These are phyloP conservation scores for Rhynchonycteris naso DNA, from an alignment of 2,797 vertebrate species.

Conservation along the genomic window DNA sequence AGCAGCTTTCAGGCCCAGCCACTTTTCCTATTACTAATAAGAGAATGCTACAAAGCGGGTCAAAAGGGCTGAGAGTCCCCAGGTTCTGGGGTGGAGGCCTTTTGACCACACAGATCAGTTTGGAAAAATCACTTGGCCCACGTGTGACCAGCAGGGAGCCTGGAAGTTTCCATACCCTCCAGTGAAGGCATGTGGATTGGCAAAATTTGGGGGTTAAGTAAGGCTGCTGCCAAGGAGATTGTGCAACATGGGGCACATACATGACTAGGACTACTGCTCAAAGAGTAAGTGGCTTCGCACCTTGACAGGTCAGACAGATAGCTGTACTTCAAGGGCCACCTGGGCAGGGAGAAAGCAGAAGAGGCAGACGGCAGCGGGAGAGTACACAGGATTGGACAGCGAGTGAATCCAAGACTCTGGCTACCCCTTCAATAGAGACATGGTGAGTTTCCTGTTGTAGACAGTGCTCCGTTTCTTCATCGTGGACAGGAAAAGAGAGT, in stretches of 20 bases:
- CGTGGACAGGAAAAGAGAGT: neutral
- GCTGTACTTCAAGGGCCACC: neutral
- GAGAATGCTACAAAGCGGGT: neutral
- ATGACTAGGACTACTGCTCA: neutral
- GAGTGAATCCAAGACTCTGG: neutral
- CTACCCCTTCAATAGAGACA: neutral
- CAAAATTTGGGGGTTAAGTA: neutral
- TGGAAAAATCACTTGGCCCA: neutral
- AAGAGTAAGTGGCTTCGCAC: neutral
- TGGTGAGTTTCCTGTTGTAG: neutral
- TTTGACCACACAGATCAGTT: neutral
- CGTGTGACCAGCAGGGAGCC: neutral
- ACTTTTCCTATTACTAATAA: neutral
- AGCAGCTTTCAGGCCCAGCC: neutral
- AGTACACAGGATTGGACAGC: neutral
- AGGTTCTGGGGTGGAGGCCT: rapidly evolving
- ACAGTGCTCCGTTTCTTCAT: neutral
- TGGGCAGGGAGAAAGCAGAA: neutral
- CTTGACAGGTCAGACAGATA: neutral
- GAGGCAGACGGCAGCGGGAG: neutral
- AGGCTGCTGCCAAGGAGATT: neutral
- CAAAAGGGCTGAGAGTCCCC: neutral
- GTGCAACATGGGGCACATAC: neutral
- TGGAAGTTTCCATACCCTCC: neutral
- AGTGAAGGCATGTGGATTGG: neutral